Conservation (phyloP, 2,113 vertebrate genomes). For the Todiramphus saurophagus region DNA sequence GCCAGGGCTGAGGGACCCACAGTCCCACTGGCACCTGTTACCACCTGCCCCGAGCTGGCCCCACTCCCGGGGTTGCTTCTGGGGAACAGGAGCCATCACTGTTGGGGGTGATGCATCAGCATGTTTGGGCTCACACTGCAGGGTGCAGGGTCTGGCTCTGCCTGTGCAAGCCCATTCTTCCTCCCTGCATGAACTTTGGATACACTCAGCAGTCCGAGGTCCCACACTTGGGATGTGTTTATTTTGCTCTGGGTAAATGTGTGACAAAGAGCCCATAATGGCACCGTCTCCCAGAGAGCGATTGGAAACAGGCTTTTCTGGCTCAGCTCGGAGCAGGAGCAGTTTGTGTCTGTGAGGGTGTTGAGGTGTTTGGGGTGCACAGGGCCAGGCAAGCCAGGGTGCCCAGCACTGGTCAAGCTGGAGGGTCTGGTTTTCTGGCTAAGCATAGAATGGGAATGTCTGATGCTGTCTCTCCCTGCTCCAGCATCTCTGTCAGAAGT, state of each 20-base stretch:
- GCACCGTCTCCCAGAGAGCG: rapidly evolving
- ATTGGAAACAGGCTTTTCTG: rapidly evolving
- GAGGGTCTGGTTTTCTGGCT: neutral
- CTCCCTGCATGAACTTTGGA: neutral
- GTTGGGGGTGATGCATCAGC: rapidly evolving
- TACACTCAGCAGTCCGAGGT: neutral
- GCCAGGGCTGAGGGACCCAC: neutral
- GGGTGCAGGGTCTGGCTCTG: neutral
- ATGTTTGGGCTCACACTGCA: neutral
- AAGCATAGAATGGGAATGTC: rapidly evolving
- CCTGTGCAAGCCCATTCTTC: neutral
- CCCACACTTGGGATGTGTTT: rapidly evolving
- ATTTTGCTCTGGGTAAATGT: neutral
- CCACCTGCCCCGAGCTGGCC: neutral
- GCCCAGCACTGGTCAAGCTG: neutral
- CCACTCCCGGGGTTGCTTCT: neutral
- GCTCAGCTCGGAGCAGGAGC: rapidly evolving
- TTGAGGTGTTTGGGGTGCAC: neutral
- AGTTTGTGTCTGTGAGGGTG: rapidly evolving
- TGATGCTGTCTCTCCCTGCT: neutral
- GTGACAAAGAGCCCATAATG: neutral
- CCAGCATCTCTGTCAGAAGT: neutral
- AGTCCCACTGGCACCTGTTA: rapidly evolving
- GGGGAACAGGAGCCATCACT: neutral
- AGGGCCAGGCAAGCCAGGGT: neutral